Base-by-base conservation (phyloP, 2,797 vertebrate genomes). In the Chloroceryle amazona region DNA sequence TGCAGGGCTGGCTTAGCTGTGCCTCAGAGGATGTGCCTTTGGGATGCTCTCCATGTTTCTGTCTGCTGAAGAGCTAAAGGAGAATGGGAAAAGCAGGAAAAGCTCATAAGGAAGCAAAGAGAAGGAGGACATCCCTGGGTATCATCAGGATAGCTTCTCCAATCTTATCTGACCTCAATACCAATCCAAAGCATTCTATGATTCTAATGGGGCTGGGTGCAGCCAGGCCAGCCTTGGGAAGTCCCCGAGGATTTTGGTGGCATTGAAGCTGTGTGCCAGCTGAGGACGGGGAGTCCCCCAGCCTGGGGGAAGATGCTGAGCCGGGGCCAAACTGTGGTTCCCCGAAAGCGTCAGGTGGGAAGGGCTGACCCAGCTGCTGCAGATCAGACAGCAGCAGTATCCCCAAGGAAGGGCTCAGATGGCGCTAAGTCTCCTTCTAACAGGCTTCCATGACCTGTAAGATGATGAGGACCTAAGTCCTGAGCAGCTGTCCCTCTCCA, bases 211-310 rank as follows among this genome's bases (percentile, higher is more conserved):
- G 41, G 35, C 31, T 61, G 39, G 61, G 33, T 2, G 2, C 52
- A 60, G 33, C 39, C 2, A 1, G 20, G 17, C 7, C 39, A 46
- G 16, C 16, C 44, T 58, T 75, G 84, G 79, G 31, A 91, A 94
- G 39, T 89, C 61, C 73, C 78, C 1, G 2, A 55, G 51, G 72
- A 25, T 14, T 89, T 37, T 1, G 21, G 76, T 92, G 81, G 42
- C 90, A 83, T 37, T 3, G 0, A 76, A 51, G 41, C 6, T 0
- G 0, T 35, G 10, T 76, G 49, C 63, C 41, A 35, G 0, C 54
- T 72, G 29, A 58, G 72, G 3, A 9, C 3, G 7, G 68, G 63
- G 46, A 83, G 65, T 66, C 68, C 39, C 76, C 65, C 55, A 78
- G 37, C 73, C 68, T 0, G 1, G 16, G 51, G 65, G 29, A 6